Evolutionary conservation across 2,113 vertebrate species (phyloP), one percentile per base, ranked within the genome.

Genomic region (Perca fluviatilis): DNA sequence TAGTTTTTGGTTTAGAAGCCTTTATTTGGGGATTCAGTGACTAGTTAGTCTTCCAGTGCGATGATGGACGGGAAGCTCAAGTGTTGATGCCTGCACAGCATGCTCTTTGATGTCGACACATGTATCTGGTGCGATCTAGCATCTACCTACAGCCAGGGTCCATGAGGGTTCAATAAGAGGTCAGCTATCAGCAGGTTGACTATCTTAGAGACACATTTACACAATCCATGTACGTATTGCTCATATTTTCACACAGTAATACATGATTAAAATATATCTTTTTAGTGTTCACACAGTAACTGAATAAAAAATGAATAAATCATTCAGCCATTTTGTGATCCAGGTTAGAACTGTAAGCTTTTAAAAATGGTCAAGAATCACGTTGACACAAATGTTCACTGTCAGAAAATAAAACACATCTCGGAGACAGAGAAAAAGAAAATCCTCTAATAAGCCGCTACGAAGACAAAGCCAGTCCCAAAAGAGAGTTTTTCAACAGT

Each of bases 91-190:
- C 40, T 40, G 40, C 40, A 40, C 40, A 40, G 9, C 2, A 40
- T 40, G 40, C 40, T 40, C 40, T 40, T 40, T 40, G 40, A 40
- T 9, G 9, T 40, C 8, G 9, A 40, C 40, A 40, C 40, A 40
- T 40, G 36, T 40, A 40, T 40, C 36, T 40, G 9, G 9, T 40
- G 40, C 9, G 9, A 40, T 40, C 8, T 40, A 40, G 36, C 36
- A 40, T 40, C 8, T 40, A 40, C 36, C 8, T 40, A 8, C 36
- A 64, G 40, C n/a, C 43, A 16, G 23, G 61, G 63, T 58, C 88
- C 87, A 65, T 67, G 3, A 56, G 85, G 84, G 86, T 88, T 82
- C 91, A 87, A 80, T 87, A 85, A 65, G 74, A 74, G 77, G 86
- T 84, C 77, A 89, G 64, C 5, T 7, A 56, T 67, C 57, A 70